phyloP scores from a whole-genome alignment of 2,113 vertebrate species.

The Phodopus roborovskii region DNA sequence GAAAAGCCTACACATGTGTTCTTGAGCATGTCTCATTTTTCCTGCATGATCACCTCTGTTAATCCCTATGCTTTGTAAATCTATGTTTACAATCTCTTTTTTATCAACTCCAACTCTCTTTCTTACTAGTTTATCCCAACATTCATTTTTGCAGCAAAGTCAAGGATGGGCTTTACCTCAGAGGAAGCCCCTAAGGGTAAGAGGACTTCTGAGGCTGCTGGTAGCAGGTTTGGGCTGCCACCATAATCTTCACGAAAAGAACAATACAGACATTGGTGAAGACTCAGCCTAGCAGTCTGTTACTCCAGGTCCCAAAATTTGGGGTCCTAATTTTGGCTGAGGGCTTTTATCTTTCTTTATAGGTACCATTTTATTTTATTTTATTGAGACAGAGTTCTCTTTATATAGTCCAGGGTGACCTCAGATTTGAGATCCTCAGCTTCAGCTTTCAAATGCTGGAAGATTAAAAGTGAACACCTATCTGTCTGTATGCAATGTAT shows the following conservation, averaged over 20 bases:
- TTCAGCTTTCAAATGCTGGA: not conserved
- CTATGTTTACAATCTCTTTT: not conserved
- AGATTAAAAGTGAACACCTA: not conserved
- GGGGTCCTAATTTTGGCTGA: not conserved
- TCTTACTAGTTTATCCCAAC: not conserved
- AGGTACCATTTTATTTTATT: not conserved
- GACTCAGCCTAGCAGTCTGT: not conserved
- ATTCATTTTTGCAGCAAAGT: not conserved
- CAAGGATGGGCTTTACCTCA: not conserved
- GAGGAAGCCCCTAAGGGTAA: not conserved
- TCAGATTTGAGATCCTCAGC: not conserved
- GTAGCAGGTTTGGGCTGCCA: not conserved
- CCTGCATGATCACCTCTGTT: not conserved
- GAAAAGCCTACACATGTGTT: not conserved
- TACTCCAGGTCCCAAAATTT: not conserved
- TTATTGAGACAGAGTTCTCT: not conserved
- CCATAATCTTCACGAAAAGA: not conserved
- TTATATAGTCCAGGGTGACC: not conserved
- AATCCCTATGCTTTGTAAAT: not conserved
- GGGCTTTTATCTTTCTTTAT: not conserved
- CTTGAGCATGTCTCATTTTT: not conserved
- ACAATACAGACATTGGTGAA: not conserved
- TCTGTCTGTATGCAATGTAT: not conserved
- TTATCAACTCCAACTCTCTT: not conserved
- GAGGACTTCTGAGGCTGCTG: not conserved